Evolutionary conservation across 2,113 vertebrate species (phyloP).

Genomic region (Coptodon bakossiorum): DNA sequence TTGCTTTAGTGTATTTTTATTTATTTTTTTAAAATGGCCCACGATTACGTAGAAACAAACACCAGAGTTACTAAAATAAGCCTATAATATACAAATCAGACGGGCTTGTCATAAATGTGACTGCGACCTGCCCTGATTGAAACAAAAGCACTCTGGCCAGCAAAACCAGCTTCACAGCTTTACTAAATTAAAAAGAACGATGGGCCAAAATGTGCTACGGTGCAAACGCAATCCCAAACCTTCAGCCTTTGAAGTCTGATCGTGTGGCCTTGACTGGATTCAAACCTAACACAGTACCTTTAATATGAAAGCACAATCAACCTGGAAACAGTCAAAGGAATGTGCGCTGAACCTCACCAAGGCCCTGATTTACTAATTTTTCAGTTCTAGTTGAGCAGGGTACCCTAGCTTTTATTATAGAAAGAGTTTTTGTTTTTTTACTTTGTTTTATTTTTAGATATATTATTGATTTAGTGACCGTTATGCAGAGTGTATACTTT

Average conservation of each 20-base stretch:
- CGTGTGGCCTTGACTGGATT: not conserved
- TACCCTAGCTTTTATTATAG: not conserved
- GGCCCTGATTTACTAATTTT: not conserved
- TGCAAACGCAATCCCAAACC: not conserved
- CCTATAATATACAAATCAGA: not conserved
- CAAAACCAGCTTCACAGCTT: not conserved
- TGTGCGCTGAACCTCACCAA: not conserved
- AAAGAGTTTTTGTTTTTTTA: not conserved
- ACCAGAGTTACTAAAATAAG: not conserved
- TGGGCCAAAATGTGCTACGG: not conserved
- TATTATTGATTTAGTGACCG: not conserved
- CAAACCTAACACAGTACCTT: not conserved
- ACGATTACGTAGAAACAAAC: not conserved
- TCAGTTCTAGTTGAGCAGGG: not conserved
- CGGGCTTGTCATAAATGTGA: not conserved
- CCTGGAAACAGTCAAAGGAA: not conserved
- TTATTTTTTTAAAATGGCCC: fast-evolving
- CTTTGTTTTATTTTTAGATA: not conserved
- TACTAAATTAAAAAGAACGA: not conserved
- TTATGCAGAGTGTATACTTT: not conserved
- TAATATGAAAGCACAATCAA: not conserved
- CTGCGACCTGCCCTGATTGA: not conserved
- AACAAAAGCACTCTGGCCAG: not conserved
- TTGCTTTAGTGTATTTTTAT: not conserved
- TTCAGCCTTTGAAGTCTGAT: not conserved